phyloP scores from a whole-genome alignment of 2,797 vertebrate genomes.

The Varecia variegata region DNA sequence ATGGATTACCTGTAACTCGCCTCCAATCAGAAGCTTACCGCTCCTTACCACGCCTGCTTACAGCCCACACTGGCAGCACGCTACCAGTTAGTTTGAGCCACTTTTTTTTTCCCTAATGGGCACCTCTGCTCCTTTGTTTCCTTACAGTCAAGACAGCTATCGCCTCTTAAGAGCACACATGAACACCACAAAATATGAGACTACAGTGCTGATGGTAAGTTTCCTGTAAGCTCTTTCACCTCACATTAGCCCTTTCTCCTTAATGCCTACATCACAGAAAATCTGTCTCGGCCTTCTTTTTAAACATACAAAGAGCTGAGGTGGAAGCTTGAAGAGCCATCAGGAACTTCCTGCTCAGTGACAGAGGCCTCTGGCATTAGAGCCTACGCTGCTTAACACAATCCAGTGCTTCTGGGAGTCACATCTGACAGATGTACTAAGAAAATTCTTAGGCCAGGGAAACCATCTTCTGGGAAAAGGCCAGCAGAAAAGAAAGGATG shows the following conservation, averaged over 20 bases:
- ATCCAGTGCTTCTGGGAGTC: neutral
- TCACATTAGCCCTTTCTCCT: neutral
- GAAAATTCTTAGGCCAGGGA: neutral
- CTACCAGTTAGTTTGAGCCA: neutral
- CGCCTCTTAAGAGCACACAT: no score
- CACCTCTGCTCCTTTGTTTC: neutral
- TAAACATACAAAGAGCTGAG: neutral
- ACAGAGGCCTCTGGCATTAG: neutral
- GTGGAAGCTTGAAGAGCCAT: neutral
- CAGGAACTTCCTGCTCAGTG: neutral
- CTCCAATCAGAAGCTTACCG: neutral
- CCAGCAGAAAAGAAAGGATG: neutral
- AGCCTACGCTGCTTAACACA: neutral
- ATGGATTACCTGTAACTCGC: neutral
- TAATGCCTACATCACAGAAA: neutral
- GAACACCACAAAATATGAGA: neutral
- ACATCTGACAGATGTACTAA: neutral
- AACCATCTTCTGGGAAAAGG: neutral
- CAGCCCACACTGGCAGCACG: fast-evolving
- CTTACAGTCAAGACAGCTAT: neutral
- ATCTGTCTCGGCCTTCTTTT: neutral
- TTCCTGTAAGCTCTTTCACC: neutral
- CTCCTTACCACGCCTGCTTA: neutral
- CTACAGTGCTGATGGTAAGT: no score
- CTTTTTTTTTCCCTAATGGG: neutral